phyloP scores from a whole-genome alignment of 2,113 vertebrate genomes.

The Tragelaphus scriptus region DNA sequence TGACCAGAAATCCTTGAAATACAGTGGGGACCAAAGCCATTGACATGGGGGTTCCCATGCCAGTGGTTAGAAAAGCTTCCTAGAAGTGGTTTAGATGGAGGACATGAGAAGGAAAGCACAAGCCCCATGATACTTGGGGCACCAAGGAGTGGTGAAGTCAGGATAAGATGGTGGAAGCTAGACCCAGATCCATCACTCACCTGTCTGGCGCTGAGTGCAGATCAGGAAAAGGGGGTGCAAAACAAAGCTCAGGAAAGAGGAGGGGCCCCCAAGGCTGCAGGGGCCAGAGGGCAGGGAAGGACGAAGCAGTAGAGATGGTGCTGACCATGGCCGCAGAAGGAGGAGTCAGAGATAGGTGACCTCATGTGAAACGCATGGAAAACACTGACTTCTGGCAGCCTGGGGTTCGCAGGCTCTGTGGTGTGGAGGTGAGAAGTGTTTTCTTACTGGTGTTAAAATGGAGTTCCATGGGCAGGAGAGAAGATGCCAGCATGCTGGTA shows the following conservation, averaged over 20 bases:
- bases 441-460: not conserved
- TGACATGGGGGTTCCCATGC: too few relatives aligned
- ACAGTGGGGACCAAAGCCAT: rapidly evolving
- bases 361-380: not conserved
- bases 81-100: too few relatives aligned
- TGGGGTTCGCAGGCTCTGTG: not conserved
- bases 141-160: not conserved
- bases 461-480: rapidly evolving
- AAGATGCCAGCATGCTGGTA: rapidly evolving
- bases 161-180: rapidly evolving
- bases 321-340: not conserved
- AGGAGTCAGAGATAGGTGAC: not conserved
- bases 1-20: not conserved
- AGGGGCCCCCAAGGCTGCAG: not conserved
- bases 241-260: not conserved
- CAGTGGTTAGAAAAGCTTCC: not conserved
- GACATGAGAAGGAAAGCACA: rapidly evolving
- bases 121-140: rapidly evolving
- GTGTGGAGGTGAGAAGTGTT: too few relatives aligned
- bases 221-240: not conserved
- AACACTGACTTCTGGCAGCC: too few relatives aligned
- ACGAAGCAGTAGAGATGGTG: too few relatives aligned
- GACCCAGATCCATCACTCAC: not conserved
- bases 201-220: not conserved
- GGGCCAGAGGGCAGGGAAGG: too few relatives aligned